Base-by-base conservation (phyloP, 2,113 vertebrate species). In the Vicugna pacos region DNA sequence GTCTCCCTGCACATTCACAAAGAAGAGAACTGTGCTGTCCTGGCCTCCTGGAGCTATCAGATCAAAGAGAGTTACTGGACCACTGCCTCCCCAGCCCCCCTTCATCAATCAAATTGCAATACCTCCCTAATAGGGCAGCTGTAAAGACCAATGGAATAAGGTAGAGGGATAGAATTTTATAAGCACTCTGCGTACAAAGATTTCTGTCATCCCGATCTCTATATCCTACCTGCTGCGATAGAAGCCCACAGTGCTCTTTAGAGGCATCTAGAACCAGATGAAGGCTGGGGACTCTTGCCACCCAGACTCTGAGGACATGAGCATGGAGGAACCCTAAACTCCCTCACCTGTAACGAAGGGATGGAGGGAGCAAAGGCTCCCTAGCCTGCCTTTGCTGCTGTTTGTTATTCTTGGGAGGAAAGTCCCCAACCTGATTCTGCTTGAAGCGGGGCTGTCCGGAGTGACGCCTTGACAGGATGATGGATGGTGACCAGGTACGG, bases 341-440 rank as follows among this genome's bases (percentile, higher is more conserved):
- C 92, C 46, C 50, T 84, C 84, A 35, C 87, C 83, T 65, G 83
- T 58, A 12, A 80, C 20, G 87, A 83, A 91, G 82, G 94, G 38
- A 35, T 0, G 1, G 35, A 24, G 52, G n/a, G 54, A 48, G 35
- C 65, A n/a, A 19, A 0, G 0, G 2, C 56, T 76, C 0, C 14
- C 50, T 52, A n/a, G 8, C 48, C 35, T 84, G 92, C 54, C 46
- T 90, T 58, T 7, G 90, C 69, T 72, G 38, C 87, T 89, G 54
- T 75, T 94, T 95, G 87, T 94, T 95, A 81, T 97, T 88, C 95
- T 87, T 64, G 86, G 80, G 88, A 50, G 38, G 94, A 95, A 91
- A 92, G 90, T 30, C 84, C 85, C 87, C 89, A 20, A 90, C 83
- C 89, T 81, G 91, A 83, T 91, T 70, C 46, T 38, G 0, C 3